phyloP scores from a whole-genome alignment of 2,888 invertebrate species.

The Nomada fucata region DNA sequence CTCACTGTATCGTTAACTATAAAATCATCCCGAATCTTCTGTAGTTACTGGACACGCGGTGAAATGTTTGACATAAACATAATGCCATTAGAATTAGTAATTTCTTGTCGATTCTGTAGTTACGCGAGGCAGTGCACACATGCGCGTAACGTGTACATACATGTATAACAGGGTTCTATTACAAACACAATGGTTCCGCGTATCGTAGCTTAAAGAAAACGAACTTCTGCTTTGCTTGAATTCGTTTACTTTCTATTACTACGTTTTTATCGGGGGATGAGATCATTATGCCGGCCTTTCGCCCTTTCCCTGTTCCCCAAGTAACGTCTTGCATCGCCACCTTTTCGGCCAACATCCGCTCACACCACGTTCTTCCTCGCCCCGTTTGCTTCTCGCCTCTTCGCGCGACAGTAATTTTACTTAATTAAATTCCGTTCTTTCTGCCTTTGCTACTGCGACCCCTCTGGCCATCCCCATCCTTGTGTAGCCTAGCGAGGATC shows the following conservation, averaged over 20 bases:
- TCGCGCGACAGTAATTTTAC: constrained; percentile 82
- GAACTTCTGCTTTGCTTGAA: constrained; percentile 60
- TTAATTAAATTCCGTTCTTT: constrained; percentile 85
- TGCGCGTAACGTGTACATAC: no score
- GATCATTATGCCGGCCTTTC: constrained; percentile 78
- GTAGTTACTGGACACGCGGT: no score
- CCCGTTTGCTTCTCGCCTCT: constrained; percentile 68
- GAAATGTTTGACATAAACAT: no score
- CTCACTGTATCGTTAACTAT: no score
- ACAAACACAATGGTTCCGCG: no score
- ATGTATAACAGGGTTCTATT: no score
- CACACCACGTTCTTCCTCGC: constrained; percentile 24
- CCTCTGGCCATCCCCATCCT: constrained; percentile 52
- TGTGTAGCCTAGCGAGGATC: constrained; percentile 32
- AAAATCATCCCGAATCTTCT: no score
- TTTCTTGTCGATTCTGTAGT: no score
- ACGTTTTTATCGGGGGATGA: constrained; percentile 81
- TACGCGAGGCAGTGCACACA: no score
- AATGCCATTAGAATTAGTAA: no score
- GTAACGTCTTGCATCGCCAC: constrained; percentile 74
- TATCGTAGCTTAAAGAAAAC: constrained; percentile 28
- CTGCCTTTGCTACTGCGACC: constrained; percentile 73
- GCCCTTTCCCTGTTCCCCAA: constrained; percentile 16
- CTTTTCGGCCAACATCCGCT: constrained; percentile 66
- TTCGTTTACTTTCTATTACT: constrained; percentile 82